Evolutionary conservation across 2,113 vertebrate species (phyloP), one percentile per base, ranked within the genome.

Genomic region (Loxodonta africana): DNA sequence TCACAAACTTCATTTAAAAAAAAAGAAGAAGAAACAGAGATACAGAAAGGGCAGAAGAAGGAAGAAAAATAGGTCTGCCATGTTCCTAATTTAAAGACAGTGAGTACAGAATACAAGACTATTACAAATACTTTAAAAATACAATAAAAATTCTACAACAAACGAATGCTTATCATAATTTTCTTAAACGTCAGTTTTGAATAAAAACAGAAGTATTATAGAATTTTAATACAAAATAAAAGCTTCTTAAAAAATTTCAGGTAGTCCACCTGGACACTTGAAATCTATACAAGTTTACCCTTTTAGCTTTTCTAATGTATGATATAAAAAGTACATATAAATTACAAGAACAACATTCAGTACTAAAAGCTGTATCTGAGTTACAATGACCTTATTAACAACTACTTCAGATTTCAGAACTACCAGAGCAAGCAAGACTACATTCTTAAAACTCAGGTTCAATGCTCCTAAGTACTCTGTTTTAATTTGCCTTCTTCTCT

Each of bases 361-460:
- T 44, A 77, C 26, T 89, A 93, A 92, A 94, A 87, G 3, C 9
- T 53, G 11, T 67, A 46, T 81, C 44, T 77, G 37, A 73, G 14
- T 91, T 81, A 33, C 1, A 8, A n/a, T 94, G 51, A 88, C 2
- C 28, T 84, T 86, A 83, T 92, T 95, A 94, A 69, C 12, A 87
- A 51, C 46, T 37, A 90, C 60, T 92, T 94, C n/a, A 93, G 81
- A 87, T 97, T 92, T 94, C 71, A 94, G 41, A 94, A 88, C 26
- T 74, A 74, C 62, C 67, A 77, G 6, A 91, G 14, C 15, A 87
- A 94, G 37, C 12, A 62, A 4, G 3, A 84, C 10, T 37, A 60
- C 51, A 80, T 80, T 86, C 20, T 77, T 53, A 91, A 69, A 69
- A 83, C 76, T 80, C 62, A 91, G 17, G 73, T 62, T 83, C 76